Conservation (phyloP, 2,113 vertebrate genomes). For the Poeciliopsis occidentalis region DNA sequence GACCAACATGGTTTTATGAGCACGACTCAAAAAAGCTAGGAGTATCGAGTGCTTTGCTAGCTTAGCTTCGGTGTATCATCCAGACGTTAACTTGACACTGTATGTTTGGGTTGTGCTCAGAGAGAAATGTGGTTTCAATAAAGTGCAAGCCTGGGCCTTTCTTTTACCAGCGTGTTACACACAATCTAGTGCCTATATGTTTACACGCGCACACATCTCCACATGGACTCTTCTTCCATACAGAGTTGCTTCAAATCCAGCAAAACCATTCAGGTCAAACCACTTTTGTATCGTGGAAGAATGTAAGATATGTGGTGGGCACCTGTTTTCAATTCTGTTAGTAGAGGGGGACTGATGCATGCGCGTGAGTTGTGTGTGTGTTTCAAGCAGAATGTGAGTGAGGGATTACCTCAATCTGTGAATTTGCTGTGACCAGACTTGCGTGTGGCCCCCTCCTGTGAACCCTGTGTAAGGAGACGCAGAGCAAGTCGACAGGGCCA, state of each 20-base stretch:
- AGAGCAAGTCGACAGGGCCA: constrained; percentile 47
- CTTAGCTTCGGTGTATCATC: constrained; percentile 49
- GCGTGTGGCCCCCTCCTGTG: constrained; percentile 71
- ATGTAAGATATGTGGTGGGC: constrained; percentile 79
- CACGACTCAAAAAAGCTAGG: constrained; percentile 38
- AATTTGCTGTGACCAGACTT: constrained; percentile 68
- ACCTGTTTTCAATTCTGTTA: constrained; percentile 84
- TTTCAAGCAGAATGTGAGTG: constrained; percentile 49
- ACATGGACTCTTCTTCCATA: constrained; percentile 73
- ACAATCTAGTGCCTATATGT: constrained; percentile 73
- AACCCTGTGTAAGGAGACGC: constrained; percentile 57
- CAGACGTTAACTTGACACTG: constrained; percentile 68
- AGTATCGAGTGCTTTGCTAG: constrained; percentile 48
- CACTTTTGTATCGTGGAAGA: constrained; percentile 79
- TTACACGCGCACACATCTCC: constrained; percentile 71
- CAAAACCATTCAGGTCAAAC: constrained; percentile 80
- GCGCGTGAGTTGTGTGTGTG: constrained; percentile 34
- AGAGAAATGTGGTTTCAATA: constrained; percentile 81
- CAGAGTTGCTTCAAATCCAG: constrained; percentile 64
- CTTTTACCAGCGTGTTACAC: constrained; percentile 68
- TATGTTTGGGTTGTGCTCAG: constrained; percentile 51
- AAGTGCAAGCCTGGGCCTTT: constrained; percentile 58
- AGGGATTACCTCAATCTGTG: constrained; percentile 64
- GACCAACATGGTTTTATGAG: constrained; percentile 42
- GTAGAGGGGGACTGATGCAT: constrained; percentile 53